A percentile compares a stretch with the other conserved stretches of the same genome.
phyloP scores from a whole-genome alignment of 2,888 invertebrate genomes.

The Agrilus mali region DNA sequence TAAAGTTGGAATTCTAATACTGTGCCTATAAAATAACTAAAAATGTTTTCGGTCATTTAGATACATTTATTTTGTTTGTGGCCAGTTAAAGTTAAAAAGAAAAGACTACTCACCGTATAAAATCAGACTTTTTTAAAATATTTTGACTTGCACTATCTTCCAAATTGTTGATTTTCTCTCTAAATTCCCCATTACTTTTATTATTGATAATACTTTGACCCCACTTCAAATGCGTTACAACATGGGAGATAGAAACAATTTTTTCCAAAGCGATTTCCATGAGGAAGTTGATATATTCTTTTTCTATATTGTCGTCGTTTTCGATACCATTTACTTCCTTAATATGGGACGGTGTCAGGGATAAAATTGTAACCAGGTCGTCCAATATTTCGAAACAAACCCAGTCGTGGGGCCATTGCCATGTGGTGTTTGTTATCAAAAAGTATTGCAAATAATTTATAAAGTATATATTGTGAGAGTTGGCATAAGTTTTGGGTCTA shows the following conservation, averaged over 20 bases:
- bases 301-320: slow-evolving; percentile 7
- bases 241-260: slow-evolving; percentile 42
- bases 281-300: slow-evolving; percentile 35
- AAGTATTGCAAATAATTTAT: no score
- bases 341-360: no score
- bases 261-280: slow-evolving; percentile 34
- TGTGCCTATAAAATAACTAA: slow-evolving; percentile 49
- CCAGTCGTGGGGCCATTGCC: no score
- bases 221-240: slow-evolving; percentile 41
- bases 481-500: no score
- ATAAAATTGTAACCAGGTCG: no score
- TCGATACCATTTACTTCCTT: no score
- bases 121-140: no score
- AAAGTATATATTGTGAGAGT: no score
- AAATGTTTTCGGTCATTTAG: slow-evolving; percentile 2
- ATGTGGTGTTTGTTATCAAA: no score
- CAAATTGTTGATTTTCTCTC: slow-evolving; percentile 23
- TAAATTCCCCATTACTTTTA: slow-evolving; percentile 15
- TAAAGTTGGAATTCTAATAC: slow-evolving; percentile 73
- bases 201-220: slow-evolving; percentile 42
- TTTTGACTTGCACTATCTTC: no score
- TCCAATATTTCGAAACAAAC: no score
- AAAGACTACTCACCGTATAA: neutral
- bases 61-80: neutral
- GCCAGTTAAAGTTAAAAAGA: no score